Evolutionary conservation across 2,113 vertebrate species (phyloP).

Genomic region (Cairina moschata): DNA sequence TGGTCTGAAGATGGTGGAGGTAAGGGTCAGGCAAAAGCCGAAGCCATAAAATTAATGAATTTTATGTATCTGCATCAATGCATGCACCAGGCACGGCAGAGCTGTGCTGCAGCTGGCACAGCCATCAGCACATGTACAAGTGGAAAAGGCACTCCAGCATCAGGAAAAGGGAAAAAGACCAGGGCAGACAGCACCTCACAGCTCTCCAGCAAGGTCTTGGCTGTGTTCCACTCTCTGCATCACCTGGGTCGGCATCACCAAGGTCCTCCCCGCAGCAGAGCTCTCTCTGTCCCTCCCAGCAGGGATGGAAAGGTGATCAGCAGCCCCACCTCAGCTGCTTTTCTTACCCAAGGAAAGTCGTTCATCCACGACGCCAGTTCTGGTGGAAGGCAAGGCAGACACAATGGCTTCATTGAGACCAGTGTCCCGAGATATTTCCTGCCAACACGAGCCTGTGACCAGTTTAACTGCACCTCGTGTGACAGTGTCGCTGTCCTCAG

Average conservation of each 20-base stretch:
- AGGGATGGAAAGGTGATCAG: not conserved
- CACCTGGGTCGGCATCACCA: not conserved
- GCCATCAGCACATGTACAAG: rapidly evolving
- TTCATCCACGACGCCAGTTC: not conserved
- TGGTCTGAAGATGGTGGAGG: not conserved
- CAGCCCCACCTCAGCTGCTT: not conserved
- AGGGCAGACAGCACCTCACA: not conserved
- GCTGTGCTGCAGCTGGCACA: not conserved
- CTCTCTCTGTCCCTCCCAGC: not conserved
- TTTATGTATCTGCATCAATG: rapidly evolving
- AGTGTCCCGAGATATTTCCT: not conserved
- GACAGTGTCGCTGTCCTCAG: not conserved
- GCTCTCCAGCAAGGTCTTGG: not conserved
- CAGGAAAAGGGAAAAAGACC: not conserved
- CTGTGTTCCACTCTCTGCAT: not conserved
- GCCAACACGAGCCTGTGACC: not conserved
- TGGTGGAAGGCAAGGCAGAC: not conserved
- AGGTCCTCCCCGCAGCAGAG: not conserved
- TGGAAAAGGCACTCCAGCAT: not conserved
- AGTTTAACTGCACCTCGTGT: not conserved
- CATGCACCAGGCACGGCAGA: not conserved
- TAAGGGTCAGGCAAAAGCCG: not conserved
- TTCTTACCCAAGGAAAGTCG: no score
- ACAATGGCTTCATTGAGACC: not conserved
- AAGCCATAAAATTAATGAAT: not conserved